Evolutionary conservation across 2,888 invertebrate species (phyloP).

Genomic region (Drosophila barbarae): DNA sequence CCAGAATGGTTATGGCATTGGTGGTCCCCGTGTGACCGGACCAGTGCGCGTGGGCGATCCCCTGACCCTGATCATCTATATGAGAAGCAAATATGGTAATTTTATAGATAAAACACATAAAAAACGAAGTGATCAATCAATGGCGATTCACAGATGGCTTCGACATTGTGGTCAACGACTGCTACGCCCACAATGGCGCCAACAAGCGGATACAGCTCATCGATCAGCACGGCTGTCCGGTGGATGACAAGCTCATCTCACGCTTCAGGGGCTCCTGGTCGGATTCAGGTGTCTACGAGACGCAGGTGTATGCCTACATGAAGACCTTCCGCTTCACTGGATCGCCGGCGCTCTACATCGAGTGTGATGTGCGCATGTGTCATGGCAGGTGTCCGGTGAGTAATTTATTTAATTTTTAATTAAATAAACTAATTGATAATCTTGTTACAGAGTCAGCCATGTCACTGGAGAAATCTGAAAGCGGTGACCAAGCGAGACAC

Average conservation of each 20-base stretch:
- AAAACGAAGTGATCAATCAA: neutral
- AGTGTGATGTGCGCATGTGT: slow-evolving; percentile 97
- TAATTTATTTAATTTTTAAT: slow-evolving; percentile 37
- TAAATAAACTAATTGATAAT: neutral
- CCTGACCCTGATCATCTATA: slow-evolving; percentile 93
- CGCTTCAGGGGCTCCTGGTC: slow-evolving; percentile 96
- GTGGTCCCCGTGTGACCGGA: slow-evolving; percentile 90
- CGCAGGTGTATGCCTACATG: slow-evolving; percentile 96
- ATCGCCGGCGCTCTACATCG: slow-evolving; percentile 95
- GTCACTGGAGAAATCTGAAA: slow-evolving; percentile 95
- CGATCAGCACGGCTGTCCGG: slow-evolving; percentile 95
- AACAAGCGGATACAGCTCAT: slow-evolving; percentile 94
- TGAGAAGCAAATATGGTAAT: slow-evolving; percentile 95
- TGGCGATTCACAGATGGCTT: slow-evolving; percentile 86
- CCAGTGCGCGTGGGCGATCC: slow-evolving; percentile 96
- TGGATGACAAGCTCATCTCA: slow-evolving; percentile 94
- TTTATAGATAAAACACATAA: neutral
- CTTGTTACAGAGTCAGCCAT: slow-evolving; percentile 88
- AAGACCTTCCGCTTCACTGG: slow-evolving; percentile 94
- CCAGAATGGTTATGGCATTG: slow-evolving; percentile 92
- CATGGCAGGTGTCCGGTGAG: slow-evolving; percentile 95
- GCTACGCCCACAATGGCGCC: slow-evolving; percentile 95
- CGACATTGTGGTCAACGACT: slow-evolving; percentile 96
- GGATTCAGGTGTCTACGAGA: slow-evolving; percentile 93
- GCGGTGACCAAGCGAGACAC: slow-evolving; percentile 88